Base-by-base conservation (phyloP, 2,888 invertebrate genomes). In the Eupeodes luniger region DNA sequence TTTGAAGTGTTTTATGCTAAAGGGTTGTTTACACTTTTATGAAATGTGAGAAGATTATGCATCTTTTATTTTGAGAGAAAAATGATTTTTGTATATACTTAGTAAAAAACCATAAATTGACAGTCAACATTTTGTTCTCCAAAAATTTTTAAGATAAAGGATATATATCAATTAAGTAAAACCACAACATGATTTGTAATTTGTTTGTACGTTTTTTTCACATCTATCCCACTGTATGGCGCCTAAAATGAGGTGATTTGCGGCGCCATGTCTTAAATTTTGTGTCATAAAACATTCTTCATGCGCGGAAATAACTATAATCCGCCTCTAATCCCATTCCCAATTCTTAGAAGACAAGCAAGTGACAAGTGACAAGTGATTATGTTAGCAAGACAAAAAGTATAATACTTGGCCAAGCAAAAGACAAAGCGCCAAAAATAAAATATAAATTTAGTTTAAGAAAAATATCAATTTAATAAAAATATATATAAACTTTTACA, bases 401-500 rank as follows among this genome's bases (percentile, higher is more conserved):
- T 5, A 27, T 2, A 27, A 2, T 27, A 55, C 2, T 5, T 27
- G 12, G 47, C 1, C 1, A 47, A 12, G 0, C 1, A 55, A 55
- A 55, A 16, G 16, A 19, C 55, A 19, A 4, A 55, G 44, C 1
- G 19, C 53, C 10, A 57, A 1, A 19, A 57, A 57, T 2, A 57
- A 57, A 57, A 49, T 4, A 9, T 27, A 34, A 66, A 12, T 27
- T 49, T 49, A 27, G 5, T 11, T 14, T 66, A 51, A 11, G 51
- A 62, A 67, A 36, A 67, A 36, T 67, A 0, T 64, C 5, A 4
- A 19, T 64, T 64, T 64, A 64, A 64, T 64, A 44, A 47, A 40
- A 47, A 47, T 64, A 27, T 62, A 19, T 64, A 27, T 44, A 40
- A 40, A 44, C 40, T 64, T 44, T 47, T 64, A 64, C 62, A 62